These are phyloP conservation scores for Mechanitis mazaeus DNA, from an alignment of 2,888 invertebrate genomes.

Conservation along the genomic window DNA sequence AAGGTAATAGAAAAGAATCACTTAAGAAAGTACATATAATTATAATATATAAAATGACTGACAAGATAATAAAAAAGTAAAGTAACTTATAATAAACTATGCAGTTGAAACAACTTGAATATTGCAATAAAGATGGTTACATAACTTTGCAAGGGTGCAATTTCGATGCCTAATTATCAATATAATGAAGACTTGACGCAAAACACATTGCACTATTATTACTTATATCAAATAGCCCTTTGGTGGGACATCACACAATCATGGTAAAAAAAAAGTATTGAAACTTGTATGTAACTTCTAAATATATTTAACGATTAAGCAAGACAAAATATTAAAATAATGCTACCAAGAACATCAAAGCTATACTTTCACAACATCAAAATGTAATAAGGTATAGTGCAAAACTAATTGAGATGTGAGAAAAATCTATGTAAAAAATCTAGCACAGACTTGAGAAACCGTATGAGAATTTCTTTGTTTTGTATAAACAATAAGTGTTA, in stretches of 20 bases:
- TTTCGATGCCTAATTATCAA: conserved; percentile 20
- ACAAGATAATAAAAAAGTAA: neutral
- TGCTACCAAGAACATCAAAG: neutral
- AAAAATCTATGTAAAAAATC: conserved; percentile 10
- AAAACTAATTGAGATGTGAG: conserved; percentile 4
- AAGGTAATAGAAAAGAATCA: neutral
- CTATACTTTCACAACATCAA: neutral
- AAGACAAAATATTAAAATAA: neutral
- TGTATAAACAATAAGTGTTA: conserved; percentile 31
- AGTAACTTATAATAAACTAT: neutral
- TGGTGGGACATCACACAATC: conserved; percentile 45
- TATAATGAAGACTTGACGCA: conserved; percentile 17
- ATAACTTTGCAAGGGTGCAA: conserved; percentile 18
- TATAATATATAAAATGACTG: too few relatives aligned
- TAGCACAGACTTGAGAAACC: conserved; percentile 33
- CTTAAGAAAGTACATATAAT: neutral
- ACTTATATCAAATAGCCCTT: conserved; percentile 9
- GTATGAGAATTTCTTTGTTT: conserved; percentile 43
- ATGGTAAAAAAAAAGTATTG: conserved; percentile 29
- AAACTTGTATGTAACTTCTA: conserved; percentile 5
- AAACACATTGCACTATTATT: conserved; percentile 15
- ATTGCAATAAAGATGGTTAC: conserved; percentile 18
- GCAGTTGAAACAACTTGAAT: conserved; percentile 1
- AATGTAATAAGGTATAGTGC: neutral
- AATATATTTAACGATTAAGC: neutral